Evolutionary conservation across 2,113 vertebrate genomes (phyloP), one percentile per base, ranked within the genome.

Genomic region (Lamprologus callipterus): DNA sequence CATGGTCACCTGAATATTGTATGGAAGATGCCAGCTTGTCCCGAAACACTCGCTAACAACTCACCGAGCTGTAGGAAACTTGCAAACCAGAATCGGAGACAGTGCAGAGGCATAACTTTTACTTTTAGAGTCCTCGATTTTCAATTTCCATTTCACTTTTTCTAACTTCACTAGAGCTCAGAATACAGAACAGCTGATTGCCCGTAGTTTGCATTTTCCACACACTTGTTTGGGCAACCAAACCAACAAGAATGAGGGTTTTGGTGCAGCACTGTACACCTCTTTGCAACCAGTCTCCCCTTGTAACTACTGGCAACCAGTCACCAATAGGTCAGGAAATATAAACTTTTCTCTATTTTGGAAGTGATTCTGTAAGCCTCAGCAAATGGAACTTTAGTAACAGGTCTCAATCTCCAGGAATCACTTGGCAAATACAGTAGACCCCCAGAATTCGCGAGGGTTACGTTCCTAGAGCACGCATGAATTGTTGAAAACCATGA

Each of bases 381-480:
- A 63, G 17, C 31, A 63, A 63, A 63, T 35, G 17, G 0, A 63
- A 7, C 17, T 19, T 33, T 63, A 63, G 58, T 33, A 63, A 63
- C 16, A 35, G 58, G 31, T 63, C 31, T 35, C 4, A 63, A 35
- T 31, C 58, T 35, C 58, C 31, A 65, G 31, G 17, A 65, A 65
- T 65, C 60, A 65, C 60, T 65, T 65, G 31, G 31, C 31, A 65
- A 65, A 65, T 12, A 35, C 9, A 65, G 60, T 35, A 35, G 31
- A 65, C 60, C 4, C 31, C 31, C 31, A 65, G 10, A 1, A 65
- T 65, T 35, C 1, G 0, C 1, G 1, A 35, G 60, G 10, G 17
- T 2, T 65, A 12, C 4, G 1, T 35, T 65, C 17, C 31, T n/a
- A 65, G 60, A 65, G 31, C 60, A 35, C 1, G 1, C 10, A 35